Evolutionary conservation across 2,113 vertebrate species (phyloP), one percentile per base, ranked within the genome.

Genomic region (Propithecus coquereli): DNA sequence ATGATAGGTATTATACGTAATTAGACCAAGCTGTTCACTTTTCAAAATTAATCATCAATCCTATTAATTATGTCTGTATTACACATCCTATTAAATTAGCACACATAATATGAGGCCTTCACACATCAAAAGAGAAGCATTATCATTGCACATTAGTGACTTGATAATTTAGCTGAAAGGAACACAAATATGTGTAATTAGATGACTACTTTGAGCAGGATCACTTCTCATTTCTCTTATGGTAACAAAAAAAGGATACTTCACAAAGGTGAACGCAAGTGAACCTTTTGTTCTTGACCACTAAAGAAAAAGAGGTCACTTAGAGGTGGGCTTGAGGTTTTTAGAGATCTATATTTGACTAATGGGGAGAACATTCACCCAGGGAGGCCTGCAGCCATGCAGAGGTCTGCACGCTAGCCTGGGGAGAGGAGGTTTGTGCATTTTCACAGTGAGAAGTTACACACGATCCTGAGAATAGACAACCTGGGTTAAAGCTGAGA

Each of bases 21-120:
- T 96, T 96, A 97, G 94, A 96, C 93, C 96, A 98, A 98, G 96
- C 94, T 97, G 88, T 79, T 97, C 97, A 97, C 93, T 96, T 97
- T 96, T 96, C 95, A 88, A 94, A 97, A 97, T 98, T 96, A 97
- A 96, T 96, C 97, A 96, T 94, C 93, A 96, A 91, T 97, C 96
- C 91, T 96, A 96, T 97, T 94, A 97, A 97, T 97, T 94, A 97
- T 93, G 91, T 82, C 95, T 96, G 66, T 88, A 95, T 95, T 96
- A 97, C 77, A 96, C 90, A 94, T 95, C 89, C 89, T 96, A 94
- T 93, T 95, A 97, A 94, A 97, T 94, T 95, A 96, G 93, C 73
- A 66, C 94, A 94, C 95, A 91, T 83, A 97, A 96, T 89, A 79
- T 47, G 91, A 96, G 95, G 93, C 34, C 94, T 94, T 97, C 82